phyloP scores from a whole-genome alignment of 2,113 vertebrate species.

The Mirounga angustirostris region DNA sequence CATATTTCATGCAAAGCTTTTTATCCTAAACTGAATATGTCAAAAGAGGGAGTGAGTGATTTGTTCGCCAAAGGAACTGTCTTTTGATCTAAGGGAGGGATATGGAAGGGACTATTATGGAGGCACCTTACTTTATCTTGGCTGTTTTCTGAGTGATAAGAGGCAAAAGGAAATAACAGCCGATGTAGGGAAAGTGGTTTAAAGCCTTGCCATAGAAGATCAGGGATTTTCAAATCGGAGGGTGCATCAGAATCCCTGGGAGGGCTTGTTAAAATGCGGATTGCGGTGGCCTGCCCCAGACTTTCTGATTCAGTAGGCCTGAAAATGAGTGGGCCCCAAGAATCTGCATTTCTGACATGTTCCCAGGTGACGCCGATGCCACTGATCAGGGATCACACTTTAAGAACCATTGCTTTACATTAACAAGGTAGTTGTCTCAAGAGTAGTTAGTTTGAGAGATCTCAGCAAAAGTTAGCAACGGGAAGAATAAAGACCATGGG shows the following conservation, averaged over 20 bases:
- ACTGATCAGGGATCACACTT: not conserved
- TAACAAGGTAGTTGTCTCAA: not conserved
- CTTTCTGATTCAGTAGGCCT: not conserved
- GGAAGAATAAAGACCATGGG: not conserved
- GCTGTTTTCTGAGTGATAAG: constrained; percentile 57
- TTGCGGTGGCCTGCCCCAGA: not conserved
- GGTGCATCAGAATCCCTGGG: not conserved
- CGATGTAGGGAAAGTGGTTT: constrained; percentile 15
- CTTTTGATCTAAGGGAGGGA: not conserved
- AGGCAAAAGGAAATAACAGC: constrained; percentile 45
- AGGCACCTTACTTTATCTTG: not conserved
- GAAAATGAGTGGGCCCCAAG: not conserved
- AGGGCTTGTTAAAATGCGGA: not conserved
- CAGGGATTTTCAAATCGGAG: not conserved
- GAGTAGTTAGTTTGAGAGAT: constrained; percentile 11
- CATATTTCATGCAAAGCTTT: constrained; percentile 54
- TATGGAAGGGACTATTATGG: not conserved
- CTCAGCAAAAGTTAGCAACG: not conserved
- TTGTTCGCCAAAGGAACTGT: constrained; percentile 44
- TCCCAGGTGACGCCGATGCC: not conserved
- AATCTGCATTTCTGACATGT: constrained; percentile 57
- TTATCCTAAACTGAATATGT: constrained; percentile 41
- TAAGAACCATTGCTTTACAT: constrained; percentile 28
- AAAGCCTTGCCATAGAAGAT: constrained; percentile 34
- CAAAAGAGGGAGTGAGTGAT: constrained; percentile 11